Conservation (phyloP, 2,113 vertebrate genomes). For the Coracopsis vasa region DNA sequence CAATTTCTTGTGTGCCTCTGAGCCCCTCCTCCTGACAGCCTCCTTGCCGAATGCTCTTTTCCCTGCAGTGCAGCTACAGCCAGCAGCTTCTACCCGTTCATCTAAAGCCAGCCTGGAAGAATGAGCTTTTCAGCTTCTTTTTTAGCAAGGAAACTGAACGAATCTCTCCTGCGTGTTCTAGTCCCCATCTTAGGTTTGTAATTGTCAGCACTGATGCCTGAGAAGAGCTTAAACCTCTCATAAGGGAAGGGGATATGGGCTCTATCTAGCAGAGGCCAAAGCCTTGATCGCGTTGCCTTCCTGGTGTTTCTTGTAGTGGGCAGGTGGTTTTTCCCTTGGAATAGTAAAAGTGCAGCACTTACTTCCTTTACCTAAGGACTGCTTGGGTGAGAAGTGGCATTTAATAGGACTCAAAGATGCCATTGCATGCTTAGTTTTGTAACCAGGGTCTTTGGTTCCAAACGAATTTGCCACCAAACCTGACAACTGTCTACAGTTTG, state of each 20-base stretch:
- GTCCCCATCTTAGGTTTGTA: constrained; percentile 35
- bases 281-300: neutral
- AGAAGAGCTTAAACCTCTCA: neutral
- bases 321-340: neutral
- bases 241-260: neutral
- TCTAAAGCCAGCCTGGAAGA: constrained; percentile 16
- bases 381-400: neutral
- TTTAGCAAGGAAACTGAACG: neutral
- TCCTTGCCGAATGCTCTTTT: constrained; percentile 55
- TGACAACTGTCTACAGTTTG: neutral
- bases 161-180: neutral
- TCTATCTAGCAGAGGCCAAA: neutral
- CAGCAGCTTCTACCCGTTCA: constrained; percentile 53
- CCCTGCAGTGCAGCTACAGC: constrained; percentile 67
- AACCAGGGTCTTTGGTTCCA: neutral
- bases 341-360: neutral
- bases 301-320: neutral
- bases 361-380: neutral
- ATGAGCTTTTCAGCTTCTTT: constrained; percentile 17
- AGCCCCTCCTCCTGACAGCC: constrained; percentile 61
- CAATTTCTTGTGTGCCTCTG: constrained; percentile 45
- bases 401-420: neutral
- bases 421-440: neutral
- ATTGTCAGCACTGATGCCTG: neutral
- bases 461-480: neutral